phyloP scores from a whole-genome alignment of 2,888 invertebrate genomes.

The Nemurella pictetii region DNA sequence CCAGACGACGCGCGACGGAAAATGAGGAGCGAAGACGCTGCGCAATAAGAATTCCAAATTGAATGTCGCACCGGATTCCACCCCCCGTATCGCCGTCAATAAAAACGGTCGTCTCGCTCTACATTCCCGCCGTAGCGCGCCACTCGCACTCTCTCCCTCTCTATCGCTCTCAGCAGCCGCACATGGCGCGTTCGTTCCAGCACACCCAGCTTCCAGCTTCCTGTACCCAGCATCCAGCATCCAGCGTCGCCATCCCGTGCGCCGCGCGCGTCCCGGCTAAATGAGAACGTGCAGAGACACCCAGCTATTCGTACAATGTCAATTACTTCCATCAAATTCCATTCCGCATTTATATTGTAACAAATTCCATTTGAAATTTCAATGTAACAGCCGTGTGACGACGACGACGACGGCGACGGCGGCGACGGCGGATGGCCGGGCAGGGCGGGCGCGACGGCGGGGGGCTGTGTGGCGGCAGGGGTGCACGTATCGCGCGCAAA shows the following conservation, averaged over 20 bases:
- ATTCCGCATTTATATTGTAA: constrained; percentile 31
- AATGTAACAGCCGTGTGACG: constrained; percentile 3
- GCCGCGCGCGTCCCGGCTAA: neutral
- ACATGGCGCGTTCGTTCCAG: too few relatives aligned
- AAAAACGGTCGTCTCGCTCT: neutral
- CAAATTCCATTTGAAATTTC: constrained; percentile 30
- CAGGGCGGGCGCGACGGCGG: neutral
- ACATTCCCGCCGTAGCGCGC: neutral
- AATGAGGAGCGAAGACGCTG: neutral
- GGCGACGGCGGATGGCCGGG: too few relatives aligned
- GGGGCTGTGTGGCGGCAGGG: neutral
- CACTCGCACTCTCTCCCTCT: too few relatives aligned
- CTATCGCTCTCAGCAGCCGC: too few relatives aligned
- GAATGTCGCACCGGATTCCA: constrained; percentile 27
- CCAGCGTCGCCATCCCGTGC: neutral
- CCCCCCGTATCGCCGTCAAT: neutral
- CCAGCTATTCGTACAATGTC: constrained; percentile 30
- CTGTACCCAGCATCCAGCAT: neutral
- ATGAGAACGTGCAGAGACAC: constrained; percentile 21
- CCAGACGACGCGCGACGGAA: neutral
- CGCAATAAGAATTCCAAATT: constrained; percentile 31
- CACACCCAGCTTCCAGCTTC: neutral
- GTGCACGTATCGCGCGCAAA: neutral
- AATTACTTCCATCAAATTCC: constrained; percentile 32
- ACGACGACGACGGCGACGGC: neutral